Evolutionary conservation across 2,888 invertebrate genomes (phyloP).

Genomic region (Aradus depressus): DNA sequence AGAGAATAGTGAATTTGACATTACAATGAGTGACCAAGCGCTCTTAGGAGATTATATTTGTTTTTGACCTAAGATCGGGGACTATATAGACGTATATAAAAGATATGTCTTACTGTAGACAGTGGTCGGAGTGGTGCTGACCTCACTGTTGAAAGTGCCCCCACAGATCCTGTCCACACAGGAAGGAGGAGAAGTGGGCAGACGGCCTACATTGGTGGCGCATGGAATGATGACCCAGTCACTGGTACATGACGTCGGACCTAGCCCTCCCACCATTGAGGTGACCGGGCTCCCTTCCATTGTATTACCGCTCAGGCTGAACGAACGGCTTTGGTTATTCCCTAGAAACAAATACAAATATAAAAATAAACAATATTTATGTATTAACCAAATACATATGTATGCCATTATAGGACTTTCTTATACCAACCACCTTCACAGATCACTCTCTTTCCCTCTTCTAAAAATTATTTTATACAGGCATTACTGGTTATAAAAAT

Average conservation of each 20-base stretch:
- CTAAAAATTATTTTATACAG: too few relatives aligned
- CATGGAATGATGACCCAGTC: slow-evolving; percentile 76
- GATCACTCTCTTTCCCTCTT: too few relatives aligned
- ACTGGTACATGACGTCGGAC: slow-evolving; percentile 55
- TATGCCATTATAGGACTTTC: too few relatives aligned
- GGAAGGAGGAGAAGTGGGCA: slow-evolving; percentile 42
- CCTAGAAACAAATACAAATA: slow-evolving; percentile 39
- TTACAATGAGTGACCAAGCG: too few relatives aligned
- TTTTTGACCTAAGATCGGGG: too few relatives aligned
- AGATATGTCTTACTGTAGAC: slow-evolving; percentile 69
- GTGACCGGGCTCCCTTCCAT: slow-evolving; percentile 48
- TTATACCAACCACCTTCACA: too few relatives aligned
- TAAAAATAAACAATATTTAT: neutral
- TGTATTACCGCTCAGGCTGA: slow-evolving; percentile 69
- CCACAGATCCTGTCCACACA: slow-evolving; percentile 76
- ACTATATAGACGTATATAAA: too few relatives aligned
- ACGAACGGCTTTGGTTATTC: slow-evolving; percentile 59
- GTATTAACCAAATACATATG: neutral
- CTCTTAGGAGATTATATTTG: too few relatives aligned
- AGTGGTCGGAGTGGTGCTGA: slow-evolving; percentile 53
- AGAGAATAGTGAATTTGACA: too few relatives aligned
- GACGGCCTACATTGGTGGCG: slow-evolving; percentile 54
- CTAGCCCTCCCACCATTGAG: slow-evolving; percentile 57
- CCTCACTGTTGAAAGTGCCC: slow-evolving; percentile 64
- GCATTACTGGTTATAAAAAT: too few relatives aligned